phyloP scores from a whole-genome alignment of 2,888 invertebrate genomes.

The Platynereis dumerilii region DNA sequence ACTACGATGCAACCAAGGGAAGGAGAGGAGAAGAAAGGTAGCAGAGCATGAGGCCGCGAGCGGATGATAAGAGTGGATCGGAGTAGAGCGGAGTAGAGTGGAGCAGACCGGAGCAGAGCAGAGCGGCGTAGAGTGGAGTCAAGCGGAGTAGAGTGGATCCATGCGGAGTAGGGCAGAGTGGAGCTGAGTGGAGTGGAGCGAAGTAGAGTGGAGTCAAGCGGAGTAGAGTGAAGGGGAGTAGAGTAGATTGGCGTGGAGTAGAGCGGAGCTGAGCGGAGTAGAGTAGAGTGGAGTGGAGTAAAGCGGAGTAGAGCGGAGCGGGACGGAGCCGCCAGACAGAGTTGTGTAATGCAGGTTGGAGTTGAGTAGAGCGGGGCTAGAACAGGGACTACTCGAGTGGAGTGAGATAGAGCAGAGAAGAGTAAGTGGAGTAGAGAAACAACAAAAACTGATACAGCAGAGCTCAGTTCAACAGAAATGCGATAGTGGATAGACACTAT shows the following conservation, averaged over 20 bases:
- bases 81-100: too few species aligned
- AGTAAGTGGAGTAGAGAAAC: background rate
- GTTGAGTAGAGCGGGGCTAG: background rate
- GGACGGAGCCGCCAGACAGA: background rate
- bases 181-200: background rate
- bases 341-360: background rate
- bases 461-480: too few species aligned
- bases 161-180: background rate
- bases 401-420: background rate
- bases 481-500: too few species aligned
- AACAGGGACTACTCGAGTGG: background rate
- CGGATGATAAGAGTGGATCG: too few species aligned
- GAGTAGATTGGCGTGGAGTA: background rate
- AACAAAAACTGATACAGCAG: too few species aligned
- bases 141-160: background rate
- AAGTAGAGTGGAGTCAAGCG: background rate
- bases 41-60: too few species aligned
- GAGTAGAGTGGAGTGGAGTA: background rate
- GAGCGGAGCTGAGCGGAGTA: background rate
- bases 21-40: too few species aligned
- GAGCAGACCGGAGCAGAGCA: background rate
- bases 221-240: background rate
- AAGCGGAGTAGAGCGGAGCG: background rate
- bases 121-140: background rate
- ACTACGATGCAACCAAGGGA: too few species aligned